Conservation (phyloP, 2,888 invertebrate genomes). For the Cryptus viduatorius region DNA sequence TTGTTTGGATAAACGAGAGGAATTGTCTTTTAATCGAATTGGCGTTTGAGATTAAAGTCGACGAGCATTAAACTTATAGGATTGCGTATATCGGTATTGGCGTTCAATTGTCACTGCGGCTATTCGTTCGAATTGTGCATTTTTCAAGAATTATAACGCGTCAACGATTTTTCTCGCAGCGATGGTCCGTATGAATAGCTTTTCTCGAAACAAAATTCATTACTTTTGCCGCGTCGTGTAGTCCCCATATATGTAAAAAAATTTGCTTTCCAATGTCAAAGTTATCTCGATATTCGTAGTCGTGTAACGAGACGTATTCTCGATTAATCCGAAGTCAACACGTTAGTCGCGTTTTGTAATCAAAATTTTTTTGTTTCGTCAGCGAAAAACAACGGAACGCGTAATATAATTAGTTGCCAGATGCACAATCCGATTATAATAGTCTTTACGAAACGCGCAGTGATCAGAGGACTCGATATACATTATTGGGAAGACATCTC, state of each 20-base stretch:
- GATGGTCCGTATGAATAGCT: background rate
- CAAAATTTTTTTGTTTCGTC: background rate
- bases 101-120: constrained; percentile 7
- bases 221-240: background rate
- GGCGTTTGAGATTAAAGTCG: constrained; percentile 5
- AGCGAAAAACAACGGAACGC: background rate
- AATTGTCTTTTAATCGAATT: too few relatives aligned
- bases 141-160: background rate
- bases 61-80: constrained; percentile 28
- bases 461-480: constrained; percentile 17
- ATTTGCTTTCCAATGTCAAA: constrained; percentile 3
- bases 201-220: background rate
- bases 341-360: background rate
- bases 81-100: constrained; percentile 27
- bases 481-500: constrained; percentile 52
- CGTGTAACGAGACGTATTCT: background rate
- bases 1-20: background rate
- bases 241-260: background rate
- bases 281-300: background rate
- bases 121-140: background rate
- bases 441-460: constrained; percentile 9
- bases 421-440: background rate
- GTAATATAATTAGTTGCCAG: constrained; percentile 14
- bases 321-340: background rate
- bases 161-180: background rate